These are phyloP conservation scores for Melanocharis versteri DNA, from an alignment of 2,113 vertebrate species.

Conservation along the genomic window DNA sequence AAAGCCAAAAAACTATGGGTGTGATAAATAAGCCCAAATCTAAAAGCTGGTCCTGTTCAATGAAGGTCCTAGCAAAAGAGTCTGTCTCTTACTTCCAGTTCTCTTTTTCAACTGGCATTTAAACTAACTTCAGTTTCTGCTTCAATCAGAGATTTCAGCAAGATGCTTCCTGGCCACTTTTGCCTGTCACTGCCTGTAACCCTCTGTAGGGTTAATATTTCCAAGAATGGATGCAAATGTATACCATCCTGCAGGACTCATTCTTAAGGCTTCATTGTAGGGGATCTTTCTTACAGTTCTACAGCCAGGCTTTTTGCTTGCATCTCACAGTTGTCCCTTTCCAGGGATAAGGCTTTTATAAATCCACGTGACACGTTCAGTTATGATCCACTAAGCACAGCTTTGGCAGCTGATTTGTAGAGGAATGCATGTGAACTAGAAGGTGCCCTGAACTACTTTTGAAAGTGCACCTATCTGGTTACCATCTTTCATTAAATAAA, in stretches of 20 bases:
- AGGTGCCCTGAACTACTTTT: neutral
- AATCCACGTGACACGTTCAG: neutral
- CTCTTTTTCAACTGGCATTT: neutral
- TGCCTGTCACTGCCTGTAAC: neutral
- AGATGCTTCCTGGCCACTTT: neutral
- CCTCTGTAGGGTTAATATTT: neutral
- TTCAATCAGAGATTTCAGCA: neutral
- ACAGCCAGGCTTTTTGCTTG: neutral
- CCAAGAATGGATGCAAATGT: neutral
- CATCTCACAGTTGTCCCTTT: neutral
- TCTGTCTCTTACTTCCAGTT: neutral
- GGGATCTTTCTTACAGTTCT: neutral
- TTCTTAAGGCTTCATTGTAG: neutral
- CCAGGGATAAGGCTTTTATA: neutral
- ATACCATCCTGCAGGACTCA: neutral
- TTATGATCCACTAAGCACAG: neutral
- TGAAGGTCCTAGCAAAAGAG: neutral
- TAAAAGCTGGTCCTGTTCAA: neutral
- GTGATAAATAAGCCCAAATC: neutral
- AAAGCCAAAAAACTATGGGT: neutral
- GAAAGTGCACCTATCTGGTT: neutral
- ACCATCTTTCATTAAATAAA: neutral
- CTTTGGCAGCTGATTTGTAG: neutral
- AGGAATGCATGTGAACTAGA: neutral
- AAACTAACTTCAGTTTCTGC: neutral